Evolutionary conservation across 2,797 vertebrate species (phyloP).

Genomic region (Scyliorhinus canicula): DNA sequence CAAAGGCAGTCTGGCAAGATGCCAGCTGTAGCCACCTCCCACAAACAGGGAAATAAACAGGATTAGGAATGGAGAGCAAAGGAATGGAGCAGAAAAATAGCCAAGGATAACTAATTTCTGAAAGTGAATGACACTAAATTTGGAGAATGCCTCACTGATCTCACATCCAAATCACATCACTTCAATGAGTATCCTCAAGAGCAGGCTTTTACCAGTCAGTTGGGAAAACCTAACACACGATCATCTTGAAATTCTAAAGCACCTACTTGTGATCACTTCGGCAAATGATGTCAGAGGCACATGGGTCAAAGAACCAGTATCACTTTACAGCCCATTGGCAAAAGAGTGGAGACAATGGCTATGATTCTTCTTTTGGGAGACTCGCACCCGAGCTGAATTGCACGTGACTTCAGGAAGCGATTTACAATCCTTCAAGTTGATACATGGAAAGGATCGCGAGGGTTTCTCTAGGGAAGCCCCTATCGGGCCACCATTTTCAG

Average conservation of each 20-base stretch:
- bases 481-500: too few species aligned
- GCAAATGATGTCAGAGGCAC: not conserved
- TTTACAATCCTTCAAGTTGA: too few species aligned
- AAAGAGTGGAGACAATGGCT: not conserved
- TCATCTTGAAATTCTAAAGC: not conserved
- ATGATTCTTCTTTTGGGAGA: too few species aligned
- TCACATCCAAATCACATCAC: not conserved
- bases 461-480: too few species aligned
- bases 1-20: not conserved
- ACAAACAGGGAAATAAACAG: not conserved
- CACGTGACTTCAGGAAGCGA: too few species aligned
- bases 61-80: not conserved
- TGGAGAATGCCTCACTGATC: not conserved
- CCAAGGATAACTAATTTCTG: not conserved
- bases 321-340: not conserved
- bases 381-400: too few species aligned
- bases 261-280: not conserved
- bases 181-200: not conserved
- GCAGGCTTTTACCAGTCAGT: not conserved
- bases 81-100: not conserved
- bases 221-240: not conserved
- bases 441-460: too few species aligned
- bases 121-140: not conserved
- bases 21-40: not conserved
- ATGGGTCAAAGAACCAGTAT: not conserved